Percentiles rank a stretch among this genome's conserved stretches.
These are phyloP conservation scores for Haplochromis burtoni DNA, from an alignment of 2,113 vertebrate species.

Conservation along the genomic window DNA sequence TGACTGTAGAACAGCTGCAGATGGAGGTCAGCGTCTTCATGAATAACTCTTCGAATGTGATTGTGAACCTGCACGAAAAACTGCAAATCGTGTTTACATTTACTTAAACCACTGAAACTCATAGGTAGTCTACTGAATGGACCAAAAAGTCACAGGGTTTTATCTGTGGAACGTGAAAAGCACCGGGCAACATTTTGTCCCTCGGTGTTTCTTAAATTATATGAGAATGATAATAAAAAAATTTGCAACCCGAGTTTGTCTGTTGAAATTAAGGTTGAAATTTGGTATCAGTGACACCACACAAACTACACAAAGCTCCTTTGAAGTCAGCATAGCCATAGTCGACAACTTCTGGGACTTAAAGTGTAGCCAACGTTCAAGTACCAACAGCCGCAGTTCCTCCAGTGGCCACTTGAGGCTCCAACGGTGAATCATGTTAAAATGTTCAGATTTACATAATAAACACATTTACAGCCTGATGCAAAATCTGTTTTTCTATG, in stretches of 20 bases:
- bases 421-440: not conserved
- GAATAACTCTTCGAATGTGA: not conserved
- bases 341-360: not conserved
- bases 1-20: not conserved
- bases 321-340: too few species aligned
- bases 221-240: not conserved
- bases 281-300: not conserved
- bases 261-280: not conserved
- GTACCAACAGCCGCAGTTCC: accelerated
- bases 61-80: not conserved
- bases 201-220: not conserved
- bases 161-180: accelerated
- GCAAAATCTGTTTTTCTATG: not conserved
- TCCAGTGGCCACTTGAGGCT: not conserved
- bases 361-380: not conserved
- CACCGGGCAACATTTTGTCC: not conserved
- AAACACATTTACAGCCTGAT: not conserved
- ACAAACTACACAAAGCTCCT: accelerated
- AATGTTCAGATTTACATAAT: not conserved
- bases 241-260: not conserved
- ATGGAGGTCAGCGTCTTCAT: not conserved
- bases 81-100: not conserved
- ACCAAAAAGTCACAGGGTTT: not conserved
- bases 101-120: not conserved
- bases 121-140: not conserved